A percentile compares a stretch with the other conserved stretches of the same genome.
Evolutionary conservation across 2,797 vertebrate species (phyloP).

Genomic region (Sebastes umbrosus): DNA sequence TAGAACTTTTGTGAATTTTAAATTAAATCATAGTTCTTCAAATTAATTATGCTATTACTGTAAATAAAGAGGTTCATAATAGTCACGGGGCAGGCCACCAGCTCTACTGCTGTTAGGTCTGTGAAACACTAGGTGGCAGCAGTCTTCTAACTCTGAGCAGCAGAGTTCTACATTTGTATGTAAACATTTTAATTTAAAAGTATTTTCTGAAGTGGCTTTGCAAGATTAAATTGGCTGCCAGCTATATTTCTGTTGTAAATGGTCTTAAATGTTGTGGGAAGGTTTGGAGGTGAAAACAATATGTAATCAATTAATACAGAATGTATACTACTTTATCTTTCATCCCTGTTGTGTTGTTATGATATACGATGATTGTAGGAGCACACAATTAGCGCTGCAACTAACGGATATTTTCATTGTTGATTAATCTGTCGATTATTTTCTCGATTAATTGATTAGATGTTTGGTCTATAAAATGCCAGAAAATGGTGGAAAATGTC

Average conservation of each 20-base stretch:
- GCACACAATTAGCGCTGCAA: no score
- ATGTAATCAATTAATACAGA: background rate
- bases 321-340: background rate
- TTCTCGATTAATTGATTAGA: no score
- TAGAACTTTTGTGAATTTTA: background rate
- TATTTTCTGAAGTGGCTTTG: background rate
- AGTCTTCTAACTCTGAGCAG: conserved; percentile 3
- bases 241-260: background rate
- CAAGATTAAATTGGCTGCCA: background rate
- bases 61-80: background rate
- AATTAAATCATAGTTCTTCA: background rate
- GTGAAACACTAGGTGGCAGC: conserved; percentile 55
- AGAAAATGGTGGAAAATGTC: no score
- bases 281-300: background rate
- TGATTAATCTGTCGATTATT: no score
- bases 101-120: conserved; percentile 15
- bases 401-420: no score
- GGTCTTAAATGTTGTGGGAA: background rate
- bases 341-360: background rate
- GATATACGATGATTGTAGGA: background rate
- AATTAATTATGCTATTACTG: background rate
- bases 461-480: no score
- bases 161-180: background rate
- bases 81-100: background rate
- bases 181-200: background rate